Evolutionary conservation across 2,888 invertebrate genomes (phyloP), one percentile per base, ranked within the genome.

Genomic region (Acleris cristana): DNA sequence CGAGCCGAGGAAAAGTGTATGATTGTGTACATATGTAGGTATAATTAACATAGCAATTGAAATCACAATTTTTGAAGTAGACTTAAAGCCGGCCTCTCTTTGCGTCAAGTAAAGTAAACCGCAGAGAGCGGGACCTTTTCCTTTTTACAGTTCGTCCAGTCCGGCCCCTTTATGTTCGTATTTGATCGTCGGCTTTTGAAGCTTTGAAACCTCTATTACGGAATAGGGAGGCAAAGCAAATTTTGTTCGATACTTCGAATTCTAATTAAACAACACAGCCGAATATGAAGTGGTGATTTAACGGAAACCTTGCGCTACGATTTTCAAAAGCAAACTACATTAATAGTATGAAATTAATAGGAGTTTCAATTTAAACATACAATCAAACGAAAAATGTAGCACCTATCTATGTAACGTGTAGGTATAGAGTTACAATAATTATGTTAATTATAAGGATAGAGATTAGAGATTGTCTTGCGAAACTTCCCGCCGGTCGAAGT

Each of bases 141-240:
- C 65, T 66, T 56, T 66, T 55, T 45, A 61, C 56, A 26, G 23
- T 26, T n/a, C 26, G 45, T 26, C 40, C 48, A 48, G 49, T 64
- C 56, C 49, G n/a, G 23, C 49, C 55, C 30, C 64, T 49, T 55
- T 26, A 51, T 60, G 19, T 60, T 65, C 40, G 65, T 65, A 60
- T 65, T 61, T 65, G 60, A 61, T 51, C 55, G 40, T 21, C 45
- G 48, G 58, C 61, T 60, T 65, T 61, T 49, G 55, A 65, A 61
- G 61, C 51, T 51, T 65, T 65, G 55, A 56, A 45, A 51, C 19
- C 48, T 49, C 26, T 26, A 45, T 61, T 56, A 19, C 30, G 30
- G 61, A 60, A 66, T 55, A 66, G 56, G 48, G n/a, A 45, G 6
- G 19, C 23, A 45, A 10, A 21, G 21, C 56, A 44, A 58, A 48